A percentile compares a stretch with the other conserved stretches of the same genome.
Evolutionary conservation across 2,888 invertebrate genomes (phyloP).

Genomic region (Eupithecia pulchellata): DNA sequence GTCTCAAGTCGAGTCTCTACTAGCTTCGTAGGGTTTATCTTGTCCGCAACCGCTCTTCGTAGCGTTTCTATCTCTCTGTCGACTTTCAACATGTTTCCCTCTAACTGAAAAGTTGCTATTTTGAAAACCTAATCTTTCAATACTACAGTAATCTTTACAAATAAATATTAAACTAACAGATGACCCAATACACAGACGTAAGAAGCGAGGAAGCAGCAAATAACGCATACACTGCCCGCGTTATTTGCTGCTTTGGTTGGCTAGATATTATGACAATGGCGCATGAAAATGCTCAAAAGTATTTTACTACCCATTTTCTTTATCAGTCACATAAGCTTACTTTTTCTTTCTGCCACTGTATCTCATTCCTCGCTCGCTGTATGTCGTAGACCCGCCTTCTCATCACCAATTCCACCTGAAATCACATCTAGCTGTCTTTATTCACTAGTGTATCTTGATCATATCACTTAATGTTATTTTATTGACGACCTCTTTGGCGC

Average conservation of each 20-base stretch:
- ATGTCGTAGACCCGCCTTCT: slow-evolving; percentile 95
- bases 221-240: too few relatives aligned
- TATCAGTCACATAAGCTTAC: slow-evolving; percentile 49
- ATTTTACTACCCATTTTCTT: neutral
- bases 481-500: too few relatives aligned
- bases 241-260: too few relatives aligned
- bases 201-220: too few relatives aligned
- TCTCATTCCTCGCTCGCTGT: slow-evolving; percentile 93
- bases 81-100: slow-evolving; percentile 91
- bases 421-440: neutral
- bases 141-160: too few relatives aligned
- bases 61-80: slow-evolving; percentile 91
- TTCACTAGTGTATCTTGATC: neutral
- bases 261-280: too few relatives aligned
- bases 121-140: neutral
- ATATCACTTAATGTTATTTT: neutral
- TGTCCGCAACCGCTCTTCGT: slow-evolving; percentile 90
- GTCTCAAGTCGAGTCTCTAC: slow-evolving; percentile 95
- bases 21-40: slow-evolving; percentile 92
- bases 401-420: slow-evolving; percentile 88
- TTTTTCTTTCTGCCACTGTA: slow-evolving; percentile 93
- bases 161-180: too few relatives aligned
- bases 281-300: too few relatives aligned
- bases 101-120: slow-evolving; percentile 80
- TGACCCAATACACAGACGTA: too few relatives aligned